Percentiles rank a stretch among this genome's conserved stretches.
These are phyloP conservation scores for Enteromius mattozi DNA, from an alignment of 2,797 vertebrate genomes.

Conservation along the genomic window DNA sequence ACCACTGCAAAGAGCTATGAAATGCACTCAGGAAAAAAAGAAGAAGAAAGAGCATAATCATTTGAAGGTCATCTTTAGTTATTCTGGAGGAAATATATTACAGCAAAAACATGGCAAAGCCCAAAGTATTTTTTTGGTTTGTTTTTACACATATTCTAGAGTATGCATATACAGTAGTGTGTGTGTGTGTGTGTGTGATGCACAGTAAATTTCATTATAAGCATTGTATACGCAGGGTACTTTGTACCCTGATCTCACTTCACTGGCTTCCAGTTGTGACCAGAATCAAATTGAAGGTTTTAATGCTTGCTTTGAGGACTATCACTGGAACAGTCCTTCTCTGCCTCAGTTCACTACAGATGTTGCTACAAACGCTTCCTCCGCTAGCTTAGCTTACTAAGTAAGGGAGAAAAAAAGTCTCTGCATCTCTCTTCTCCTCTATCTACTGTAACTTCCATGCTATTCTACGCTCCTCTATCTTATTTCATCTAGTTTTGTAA, in stretches of 20 bases:
- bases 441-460: background rate
- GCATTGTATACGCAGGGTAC: background rate
- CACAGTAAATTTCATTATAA: background rate
- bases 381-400: background rate
- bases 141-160: background rate
- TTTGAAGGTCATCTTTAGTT: background rate
- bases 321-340: background rate
- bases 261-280: background rate
- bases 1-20: constrained; percentile 8
- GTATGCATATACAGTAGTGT: background rate
- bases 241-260: background rate
- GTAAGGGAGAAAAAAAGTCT: background rate
- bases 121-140: background rate
- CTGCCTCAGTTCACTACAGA: background rate
- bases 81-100: background rate
- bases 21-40: background rate
- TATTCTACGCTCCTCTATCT: background rate
- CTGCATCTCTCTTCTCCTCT: background rate
- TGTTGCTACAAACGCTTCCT: background rate
- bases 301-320: background rate
- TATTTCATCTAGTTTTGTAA: background rate
- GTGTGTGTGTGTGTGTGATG: background rate
- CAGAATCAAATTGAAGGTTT: background rate
- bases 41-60: background rate
- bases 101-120: background rate